Base-by-base conservation (phyloP, 2,888 invertebrate species). In the Phyto melanocephala region DNA sequence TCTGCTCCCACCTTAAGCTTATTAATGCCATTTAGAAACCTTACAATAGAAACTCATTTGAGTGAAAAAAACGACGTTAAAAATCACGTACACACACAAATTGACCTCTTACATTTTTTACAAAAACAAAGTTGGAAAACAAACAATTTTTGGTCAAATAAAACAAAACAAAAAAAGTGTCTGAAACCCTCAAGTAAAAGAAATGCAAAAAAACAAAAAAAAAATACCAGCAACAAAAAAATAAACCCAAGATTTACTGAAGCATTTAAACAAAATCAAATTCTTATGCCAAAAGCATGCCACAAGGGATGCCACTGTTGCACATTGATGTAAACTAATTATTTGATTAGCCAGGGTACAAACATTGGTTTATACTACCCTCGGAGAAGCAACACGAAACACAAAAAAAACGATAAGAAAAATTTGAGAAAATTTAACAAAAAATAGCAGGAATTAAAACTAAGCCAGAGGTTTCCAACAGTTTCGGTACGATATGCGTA, bases 251-350 rank as follows among this genome's bases (percentile, higher is more conserved):
- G 80, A 80, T 60, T 76, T 83, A 84, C 75, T 86, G 79, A 85
- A 84, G 87, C 85, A 86, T 70, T 76, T 67, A 84, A 78, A 79
- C 81, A 72, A 81, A 85, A 84, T 85, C 84, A 84, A 84, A 85
- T 85, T 84, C 83, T 80, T 81, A 56, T 77, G 82, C 81, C 80
- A 77, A 63, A 83, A 83, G 54, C 63, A 78, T 63, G 82, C 58
- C 70, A 63, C 62, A 80, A 54, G 72, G 67, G 72, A 80, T 72
- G 75, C 70, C 78, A 72, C 65, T 80, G 71, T 80, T 83, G 80
- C 76, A 80, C 79, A 78, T 54, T 65, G 52, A 74, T 84, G 81
- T 80, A 87, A 88, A 85, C 84, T 86, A 86, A 87, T 88, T 88
- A 87, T 87, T 86, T 83, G 86, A 87, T 87, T 86, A 85, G 87